A percentile compares a stretch with the other conserved stretches of the same genome.
Evolutionary conservation across 35 echinoderm and acorn worm genomes (phyloP).

Genomic region (Antedon bifida): DNA sequence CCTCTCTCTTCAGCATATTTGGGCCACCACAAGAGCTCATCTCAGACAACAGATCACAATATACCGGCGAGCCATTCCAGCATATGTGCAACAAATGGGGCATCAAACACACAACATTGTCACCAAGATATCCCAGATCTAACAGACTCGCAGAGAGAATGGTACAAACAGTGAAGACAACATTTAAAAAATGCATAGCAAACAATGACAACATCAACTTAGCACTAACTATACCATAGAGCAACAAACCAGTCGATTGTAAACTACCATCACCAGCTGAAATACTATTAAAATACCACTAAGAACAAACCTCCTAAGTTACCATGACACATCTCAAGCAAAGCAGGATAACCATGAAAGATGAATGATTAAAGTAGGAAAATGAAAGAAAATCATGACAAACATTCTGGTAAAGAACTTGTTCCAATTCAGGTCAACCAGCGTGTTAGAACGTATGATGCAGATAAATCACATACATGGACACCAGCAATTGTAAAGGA

Average conservation of each 20-base stretch:
- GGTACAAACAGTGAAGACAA: conserved; percentile 27
- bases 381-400: background rate
- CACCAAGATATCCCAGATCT: conserved; percentile 28
- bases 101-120: conserved; percentile 23
- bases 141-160: conserved; percentile 30
- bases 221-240: conserved; percentile 11
- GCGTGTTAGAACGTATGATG: background rate
- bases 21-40: conserved; percentile 22
- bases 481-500: background rate
- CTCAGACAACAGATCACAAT: conserved; percentile 35
- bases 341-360: background rate
- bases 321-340: conserved; percentile 9
- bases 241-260: conserved; percentile 16
- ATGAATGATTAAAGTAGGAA: background rate
- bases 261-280: conserved; percentile 32
- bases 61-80: background rate
- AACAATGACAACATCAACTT: conserved; percentile 6
- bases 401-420: conserved; percentile 11
- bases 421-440: conserved; percentile 10
- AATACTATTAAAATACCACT: conserved; percentile 22
- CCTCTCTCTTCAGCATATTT: conserved; percentile 1
- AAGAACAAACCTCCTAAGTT: conserved; percentile 5
- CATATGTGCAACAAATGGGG: conserved; percentile 28
- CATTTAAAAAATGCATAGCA: conserved; percentile 15
- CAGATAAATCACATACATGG: background rate